Base-by-base conservation (phyloP, 2,797 vertebrate species). In the Bovichtus diacanthus region DNA sequence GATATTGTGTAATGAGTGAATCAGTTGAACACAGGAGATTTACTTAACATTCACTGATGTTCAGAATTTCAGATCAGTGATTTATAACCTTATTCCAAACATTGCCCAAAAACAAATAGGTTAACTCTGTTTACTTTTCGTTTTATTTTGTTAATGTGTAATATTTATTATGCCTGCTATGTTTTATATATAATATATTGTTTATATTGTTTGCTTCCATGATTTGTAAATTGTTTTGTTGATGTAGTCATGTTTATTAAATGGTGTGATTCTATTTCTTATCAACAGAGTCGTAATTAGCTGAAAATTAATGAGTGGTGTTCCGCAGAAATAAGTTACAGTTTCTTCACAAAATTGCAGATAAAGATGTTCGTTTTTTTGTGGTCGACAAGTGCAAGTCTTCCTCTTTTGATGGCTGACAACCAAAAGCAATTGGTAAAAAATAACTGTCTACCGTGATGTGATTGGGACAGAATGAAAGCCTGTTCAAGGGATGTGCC, bases 91-190 rank as follows among this genome's bases (percentile, higher is more conserved):
- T 73, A 46, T 83, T 90, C 76, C 83, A 87, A 91, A 90, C 75
- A 51, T 86, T 5, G 53, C 83, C 93, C 87, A 85, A 91, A n/a
- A 92, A 84, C 88, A 93, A 92, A 92, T 88, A 85, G 82, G 85
- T 88, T 90, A 88, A 92, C 84, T 86, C 75, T 90, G 92, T 93
- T 94, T 93, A 94, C 90, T 88, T 91, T 83, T 72, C 78, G 59
- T 67, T 87, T 64, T 76, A n/a, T 61, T 70, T 86, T 93, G 76
- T 91, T 85, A 91, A 76, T 91, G 86, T 94, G 87, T 95, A 70
- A 93, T 96, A 96, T 96, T 96, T 96, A 96, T 96, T 96, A 91
- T 90, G 88, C 91, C 89, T 94, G 80, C 80, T 88, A 72, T 94
- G 88, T 95, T 95, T 91, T 94, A 91, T 93, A 92, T 95, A 94